Conservation (phyloP, 35 echinoderm and acorn worm genomes). For the Stichopus chloronotus region DNA sequence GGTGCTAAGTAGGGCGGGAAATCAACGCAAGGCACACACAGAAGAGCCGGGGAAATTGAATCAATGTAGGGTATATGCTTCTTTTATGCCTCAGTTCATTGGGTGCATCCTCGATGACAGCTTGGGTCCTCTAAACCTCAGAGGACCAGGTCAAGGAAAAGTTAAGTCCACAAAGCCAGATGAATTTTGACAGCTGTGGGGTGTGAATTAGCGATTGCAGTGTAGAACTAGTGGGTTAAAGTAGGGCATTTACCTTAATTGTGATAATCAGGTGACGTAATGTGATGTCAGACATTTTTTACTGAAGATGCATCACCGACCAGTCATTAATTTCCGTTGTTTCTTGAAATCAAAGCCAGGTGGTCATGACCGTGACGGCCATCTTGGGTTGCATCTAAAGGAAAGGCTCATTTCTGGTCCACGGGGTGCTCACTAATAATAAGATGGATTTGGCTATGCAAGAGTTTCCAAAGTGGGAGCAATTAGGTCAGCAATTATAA, state of each 20-base stretch:
- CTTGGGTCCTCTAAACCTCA: background rate
- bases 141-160: background rate
- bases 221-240: background rate
- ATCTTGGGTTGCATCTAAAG: background rate
- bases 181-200: background rate
- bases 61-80: background rate
- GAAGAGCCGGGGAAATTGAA: slow-evolving; percentile 18
- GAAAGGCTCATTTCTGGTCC: background rate
- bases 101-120: background rate
- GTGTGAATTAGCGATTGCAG: background rate
- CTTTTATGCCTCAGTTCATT: background rate
- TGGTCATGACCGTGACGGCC: background rate
- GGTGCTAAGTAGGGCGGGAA: slow-evolving; percentile 7
- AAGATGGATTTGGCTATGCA: background rate
- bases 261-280: background rate
- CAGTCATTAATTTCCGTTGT: background rate
- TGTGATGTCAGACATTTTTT: background rate
- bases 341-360: background rate
- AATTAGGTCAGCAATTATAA: background rate
- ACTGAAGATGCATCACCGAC: background rate
- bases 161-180: background rate
- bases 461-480: background rate
- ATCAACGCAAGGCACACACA: background rate
- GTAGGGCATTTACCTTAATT: background rate
- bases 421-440: background rate